phyloP scores from a whole-genome alignment of 2,888 invertebrate species.

The Cheilosia grossa region DNA sequence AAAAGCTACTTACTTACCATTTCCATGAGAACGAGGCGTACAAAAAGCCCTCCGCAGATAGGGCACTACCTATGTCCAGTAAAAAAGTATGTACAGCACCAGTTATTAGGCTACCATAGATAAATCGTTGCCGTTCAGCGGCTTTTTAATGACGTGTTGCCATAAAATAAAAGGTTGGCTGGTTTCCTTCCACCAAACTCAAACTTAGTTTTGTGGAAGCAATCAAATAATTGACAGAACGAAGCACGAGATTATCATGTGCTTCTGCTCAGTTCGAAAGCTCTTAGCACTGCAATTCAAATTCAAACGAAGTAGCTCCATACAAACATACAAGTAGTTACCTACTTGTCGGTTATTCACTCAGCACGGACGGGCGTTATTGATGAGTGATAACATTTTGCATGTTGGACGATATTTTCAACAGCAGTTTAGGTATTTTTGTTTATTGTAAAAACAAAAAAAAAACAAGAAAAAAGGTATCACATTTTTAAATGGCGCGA shows the following conservation, averaged over 20 bases:
- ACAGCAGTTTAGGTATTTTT: too few relatives aligned
- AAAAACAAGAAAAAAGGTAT: too few relatives aligned
- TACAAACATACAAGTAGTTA: not conserved
- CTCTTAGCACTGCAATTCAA: not conserved
- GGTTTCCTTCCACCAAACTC: not conserved
- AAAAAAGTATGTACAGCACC: too few relatives aligned
- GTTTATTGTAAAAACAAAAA: too few relatives aligned
- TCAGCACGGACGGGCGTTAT: not conserved
- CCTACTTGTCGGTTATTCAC: too few relatives aligned
- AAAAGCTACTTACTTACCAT: too few relatives aligned
- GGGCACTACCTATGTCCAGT: not conserved
- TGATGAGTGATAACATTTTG: too few relatives aligned
- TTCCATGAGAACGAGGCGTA: not conserved
- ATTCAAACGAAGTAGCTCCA: not conserved
- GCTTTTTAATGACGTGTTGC: not conserved
- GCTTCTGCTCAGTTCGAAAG: constrained; percentile 28
- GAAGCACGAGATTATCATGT: constrained; percentile 42
- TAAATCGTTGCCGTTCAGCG: not conserved
- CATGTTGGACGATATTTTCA: too few relatives aligned
- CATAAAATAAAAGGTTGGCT: not conserved
- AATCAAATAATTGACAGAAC: constrained; percentile 39
- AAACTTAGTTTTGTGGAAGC: not conserved
- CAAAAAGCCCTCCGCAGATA: not conserved
- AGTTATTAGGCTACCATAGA: not conserved
- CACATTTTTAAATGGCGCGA: too few relatives aligned